A percentile compares a stretch with the other conserved stretches of the same genome.
phyloP scores from a whole-genome alignment of 2,888 invertebrate species.

The Plagodis dolabraria region DNA sequence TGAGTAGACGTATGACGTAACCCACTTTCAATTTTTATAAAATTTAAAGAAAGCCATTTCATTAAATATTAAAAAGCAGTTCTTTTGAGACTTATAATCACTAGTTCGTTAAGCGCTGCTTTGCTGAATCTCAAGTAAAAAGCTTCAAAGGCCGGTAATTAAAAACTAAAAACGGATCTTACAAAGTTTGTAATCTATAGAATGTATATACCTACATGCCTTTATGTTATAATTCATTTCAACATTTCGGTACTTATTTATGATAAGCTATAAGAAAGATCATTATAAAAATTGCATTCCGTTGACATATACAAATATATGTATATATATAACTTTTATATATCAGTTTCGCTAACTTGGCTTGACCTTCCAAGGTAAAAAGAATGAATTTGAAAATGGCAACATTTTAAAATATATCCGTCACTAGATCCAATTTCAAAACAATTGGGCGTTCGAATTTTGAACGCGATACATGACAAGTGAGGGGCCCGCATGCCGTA shows the following conservation, averaged over 20 bases:
- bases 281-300: no score
- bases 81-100: slow-evolving; percentile 74
- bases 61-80: slow-evolving; percentile 62
- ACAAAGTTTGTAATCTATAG: slow-evolving; percentile 52
- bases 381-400: slow-evolving; percentile 1
- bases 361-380: no score
- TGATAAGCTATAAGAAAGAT: no score
- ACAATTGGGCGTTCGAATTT: slow-evolving; percentile 49
- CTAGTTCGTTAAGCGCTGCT: slow-evolving; percentile 74
- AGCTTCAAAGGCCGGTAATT: slow-evolving; percentile 63
- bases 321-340: no score
- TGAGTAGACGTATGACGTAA: slow-evolving; percentile 8
- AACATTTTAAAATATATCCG: slow-evolving; percentile 35
- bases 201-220: slow-evolving; percentile 36
- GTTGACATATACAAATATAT: no score
- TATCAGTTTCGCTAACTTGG: no score
- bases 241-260: slow-evolving; percentile 5
- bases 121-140: slow-evolving; percentile 63
- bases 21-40: slow-evolving; percentile 32
- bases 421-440: slow-evolving; percentile 38
- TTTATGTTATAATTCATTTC: slow-evolving; percentile 3
- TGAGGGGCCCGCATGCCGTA: slow-evolving; percentile 67
- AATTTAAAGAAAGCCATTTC: slow-evolving; percentile 67
- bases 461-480: slow-evolving; percentile 70
- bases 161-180: slow-evolving; percentile 65